A percentile compares a stretch with the other conserved stretches of the same genome.
These are phyloP conservation scores for Hyposoter dolosus DNA, from an alignment of 2,888 invertebrate genomes.

Conservation along the genomic window DNA sequence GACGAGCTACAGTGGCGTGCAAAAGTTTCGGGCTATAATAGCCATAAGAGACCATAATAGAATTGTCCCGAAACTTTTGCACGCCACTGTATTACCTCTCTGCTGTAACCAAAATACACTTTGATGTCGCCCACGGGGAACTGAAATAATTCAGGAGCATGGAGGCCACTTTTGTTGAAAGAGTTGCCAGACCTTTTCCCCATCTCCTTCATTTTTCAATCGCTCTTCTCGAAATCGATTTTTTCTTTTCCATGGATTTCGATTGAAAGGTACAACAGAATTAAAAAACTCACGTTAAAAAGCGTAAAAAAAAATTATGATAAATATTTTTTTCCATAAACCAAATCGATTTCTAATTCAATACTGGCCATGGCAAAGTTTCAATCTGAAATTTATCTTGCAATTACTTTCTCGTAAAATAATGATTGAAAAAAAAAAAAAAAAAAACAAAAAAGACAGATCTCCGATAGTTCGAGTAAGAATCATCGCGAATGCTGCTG, in stretches of 20 bases:
- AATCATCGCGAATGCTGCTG: background rate
- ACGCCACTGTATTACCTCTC: conserved; percentile 76
- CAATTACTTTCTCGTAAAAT: background rate
- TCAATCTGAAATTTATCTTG: background rate
- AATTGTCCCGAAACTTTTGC: too few species aligned
- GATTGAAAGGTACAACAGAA: background rate
- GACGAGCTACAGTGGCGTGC: too few species aligned
- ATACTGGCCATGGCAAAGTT: background rate
- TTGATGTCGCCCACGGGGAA: conserved; percentile 71
- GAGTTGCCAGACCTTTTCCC: conserved; percentile 6
- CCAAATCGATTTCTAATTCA: background rate
- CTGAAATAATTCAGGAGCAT: conserved; percentile 74
- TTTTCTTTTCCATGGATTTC: background rate
- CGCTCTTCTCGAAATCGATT: conserved; percentile 38
- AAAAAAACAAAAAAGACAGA: too few species aligned
- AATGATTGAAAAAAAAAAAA: background rate
- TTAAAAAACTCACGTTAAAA: background rate
- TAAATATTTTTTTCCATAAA: background rate
- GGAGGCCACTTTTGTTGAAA: conserved; percentile 30
- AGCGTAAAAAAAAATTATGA: background rate
- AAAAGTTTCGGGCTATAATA: too few species aligned
- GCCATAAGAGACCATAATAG: too few species aligned
- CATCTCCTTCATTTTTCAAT: background rate
- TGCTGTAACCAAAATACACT: conserved; percentile 79
- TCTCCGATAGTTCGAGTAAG: background rate